phyloP scores from a whole-genome alignment of 2,888 invertebrate species.

The Ctenicera cuprea region DNA sequence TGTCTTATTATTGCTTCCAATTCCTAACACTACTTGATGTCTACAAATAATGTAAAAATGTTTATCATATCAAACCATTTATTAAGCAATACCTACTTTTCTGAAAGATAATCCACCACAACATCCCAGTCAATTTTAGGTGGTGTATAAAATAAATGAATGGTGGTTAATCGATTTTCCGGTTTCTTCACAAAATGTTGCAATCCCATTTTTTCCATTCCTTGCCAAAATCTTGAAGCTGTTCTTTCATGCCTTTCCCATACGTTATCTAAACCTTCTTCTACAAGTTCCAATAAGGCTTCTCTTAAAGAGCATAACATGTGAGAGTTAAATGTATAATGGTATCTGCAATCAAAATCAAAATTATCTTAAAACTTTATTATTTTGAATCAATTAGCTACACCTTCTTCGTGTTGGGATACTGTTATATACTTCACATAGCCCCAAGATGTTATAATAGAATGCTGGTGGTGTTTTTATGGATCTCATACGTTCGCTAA shows the following conservation, averaged over 20 bases:
- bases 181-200: slow-evolving; percentile 80
- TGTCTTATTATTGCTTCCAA: slow-evolving; percentile 84
- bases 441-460: slow-evolving; percentile 75
- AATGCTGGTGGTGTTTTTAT: slow-evolving; percentile 75
- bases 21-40: slow-evolving; percentile 81
- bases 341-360: no score
- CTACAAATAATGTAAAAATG: slow-evolving; percentile 65
- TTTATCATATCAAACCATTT: background rate
- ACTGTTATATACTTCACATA: no score
- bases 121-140: slow-evolving; percentile 76
- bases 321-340: slow-evolving; percentile 88
- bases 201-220: slow-evolving; percentile 79
- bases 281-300: slow-evolving; percentile 81
- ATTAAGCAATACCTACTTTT: slow-evolving; percentile 53
- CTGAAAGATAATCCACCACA: slow-evolving; percentile 53
- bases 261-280: slow-evolving; percentile 80
- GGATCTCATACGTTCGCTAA: slow-evolving; percentile 74
- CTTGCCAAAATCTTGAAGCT: slow-evolving; percentile 78
- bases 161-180: slow-evolving; percentile 78
- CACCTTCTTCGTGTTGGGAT: no score
- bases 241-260: slow-evolving; percentile 82
- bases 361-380: no score
- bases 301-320: slow-evolving; percentile 85
- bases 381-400: no score
- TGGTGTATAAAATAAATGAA: slow-evolving; percentile 80